Percentiles rank a stretch among this genome's conserved stretches.
phyloP scores from a whole-genome alignment of 2,797 vertebrate species.

The Rhodeus uyekii region DNA sequence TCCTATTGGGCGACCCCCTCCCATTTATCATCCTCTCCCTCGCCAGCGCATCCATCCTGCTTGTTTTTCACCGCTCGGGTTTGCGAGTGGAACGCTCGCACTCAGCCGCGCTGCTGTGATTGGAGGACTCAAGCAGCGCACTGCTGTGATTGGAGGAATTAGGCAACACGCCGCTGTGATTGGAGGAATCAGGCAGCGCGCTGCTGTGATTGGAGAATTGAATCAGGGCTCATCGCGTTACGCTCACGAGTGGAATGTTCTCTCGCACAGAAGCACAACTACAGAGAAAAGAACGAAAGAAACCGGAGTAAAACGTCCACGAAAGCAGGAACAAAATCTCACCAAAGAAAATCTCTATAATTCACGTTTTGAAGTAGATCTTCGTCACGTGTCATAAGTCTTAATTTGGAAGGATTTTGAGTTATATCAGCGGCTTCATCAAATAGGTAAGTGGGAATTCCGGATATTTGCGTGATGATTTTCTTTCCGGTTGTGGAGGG shows the following conservation, averaged over 20 bases:
- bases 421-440: neutral
- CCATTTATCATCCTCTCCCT: neutral
- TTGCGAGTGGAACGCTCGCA: conserved; percentile 2
- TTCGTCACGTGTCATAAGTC: neutral
- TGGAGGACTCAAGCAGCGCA: conserved; percentile 42
- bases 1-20: neutral
- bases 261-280: conserved; percentile 38
- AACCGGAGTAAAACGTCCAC: conserved; percentile 8
- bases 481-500: conserved; percentile 36
- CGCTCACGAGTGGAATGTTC: conserved; percentile 54
- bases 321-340: conserved; percentile 1
- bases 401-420: conserved; percentile 13
- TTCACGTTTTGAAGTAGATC: neutral
- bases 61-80: conserved; percentile 9
- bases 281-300: conserved; percentile 32
- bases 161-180: conserved; percentile 50
- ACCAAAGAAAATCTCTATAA: neutral
- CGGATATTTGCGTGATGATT: conserved; percentile 47
- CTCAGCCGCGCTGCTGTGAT: conserved; percentile 46
- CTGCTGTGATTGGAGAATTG: conserved; percentile 56
- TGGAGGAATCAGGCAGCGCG: conserved; percentile 40
- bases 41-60: neutral
- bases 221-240: conserved; percentile 32
- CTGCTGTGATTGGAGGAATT: too few species aligned
- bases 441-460: conserved; percentile 54